phyloP scores from a whole-genome alignment of 2,888 invertebrate species.

The Eristalinus aeneus region DNA sequence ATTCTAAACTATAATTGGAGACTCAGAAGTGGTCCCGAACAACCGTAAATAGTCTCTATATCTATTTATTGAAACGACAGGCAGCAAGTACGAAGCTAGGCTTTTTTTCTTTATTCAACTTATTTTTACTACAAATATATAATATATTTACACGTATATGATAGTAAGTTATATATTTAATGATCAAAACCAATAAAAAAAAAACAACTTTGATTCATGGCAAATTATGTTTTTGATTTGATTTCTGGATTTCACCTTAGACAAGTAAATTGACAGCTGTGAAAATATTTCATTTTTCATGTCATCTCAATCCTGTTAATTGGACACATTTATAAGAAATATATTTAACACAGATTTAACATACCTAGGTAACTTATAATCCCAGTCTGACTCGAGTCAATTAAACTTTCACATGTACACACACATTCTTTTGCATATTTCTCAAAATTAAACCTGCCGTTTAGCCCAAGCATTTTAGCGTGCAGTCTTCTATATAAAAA shows the following conservation, averaged over 20 bases:
- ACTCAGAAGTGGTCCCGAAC: conserved; percentile 17
- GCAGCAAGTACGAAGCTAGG: conserved; percentile 63
- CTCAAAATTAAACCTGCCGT: too few species aligned
- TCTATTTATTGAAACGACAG: conserved; percentile 40
- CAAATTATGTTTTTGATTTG: conserved; percentile 32
- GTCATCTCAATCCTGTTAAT: too few species aligned
- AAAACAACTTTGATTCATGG: conserved; percentile 61
- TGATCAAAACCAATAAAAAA: conserved; percentile 62
- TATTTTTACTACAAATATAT: conserved; percentile 63
- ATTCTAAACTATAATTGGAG: conserved; percentile 1
- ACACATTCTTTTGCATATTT: too few species aligned
- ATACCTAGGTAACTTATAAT: too few species aligned
- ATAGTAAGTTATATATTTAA: conserved; percentile 68
- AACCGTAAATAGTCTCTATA: conserved; percentile 14
- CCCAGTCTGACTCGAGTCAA: too few species aligned
- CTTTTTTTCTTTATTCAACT: conserved; percentile 51
- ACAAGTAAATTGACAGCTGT: too few species aligned
- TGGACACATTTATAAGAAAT: too few species aligned
- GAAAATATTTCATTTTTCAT: too few species aligned
- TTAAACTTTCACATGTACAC: too few species aligned
- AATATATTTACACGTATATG: conserved; percentile 69
- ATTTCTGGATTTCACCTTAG: neutral
- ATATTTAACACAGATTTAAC: too few species aligned
- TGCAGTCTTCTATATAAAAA: too few species aligned
- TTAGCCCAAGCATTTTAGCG: too few species aligned